phyloP scores from a whole-genome alignment of 2,797 vertebrate genomes.

The Syndactyla subalaris region DNA sequence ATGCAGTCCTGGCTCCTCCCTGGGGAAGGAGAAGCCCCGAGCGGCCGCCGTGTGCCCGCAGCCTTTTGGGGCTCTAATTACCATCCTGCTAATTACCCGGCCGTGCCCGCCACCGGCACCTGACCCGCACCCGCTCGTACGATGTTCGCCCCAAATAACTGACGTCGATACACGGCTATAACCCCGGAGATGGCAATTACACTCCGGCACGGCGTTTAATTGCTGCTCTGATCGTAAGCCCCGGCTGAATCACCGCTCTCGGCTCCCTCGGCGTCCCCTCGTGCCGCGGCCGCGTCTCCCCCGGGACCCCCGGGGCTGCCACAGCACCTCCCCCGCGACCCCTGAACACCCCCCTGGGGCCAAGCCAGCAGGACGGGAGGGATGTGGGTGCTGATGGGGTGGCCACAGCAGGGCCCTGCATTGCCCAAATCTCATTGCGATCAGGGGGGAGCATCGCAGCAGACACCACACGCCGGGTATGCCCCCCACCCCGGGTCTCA shows the following conservation, averaged over 20 bases:
- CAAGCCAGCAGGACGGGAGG: background rate
- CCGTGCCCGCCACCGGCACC: background rate
- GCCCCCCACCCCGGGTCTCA: background rate
- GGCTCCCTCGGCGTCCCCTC: background rate
- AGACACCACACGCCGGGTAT: background rate
- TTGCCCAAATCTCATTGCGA: background rate
- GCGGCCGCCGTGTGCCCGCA: background rate
- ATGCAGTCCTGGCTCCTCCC: background rate
- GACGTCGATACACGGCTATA: background rate
- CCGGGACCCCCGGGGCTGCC: background rate
- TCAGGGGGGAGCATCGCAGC: accelerated
- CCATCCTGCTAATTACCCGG: constrained; percentile 1
- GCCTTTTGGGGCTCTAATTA: constrained; percentile 15
- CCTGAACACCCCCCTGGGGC: background rate
- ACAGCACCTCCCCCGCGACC: background rate
- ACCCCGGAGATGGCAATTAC: constrained; percentile 19
- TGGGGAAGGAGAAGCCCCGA: background rate
- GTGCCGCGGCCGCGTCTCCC: accelerated
- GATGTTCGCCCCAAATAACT: constrained; percentile 43
- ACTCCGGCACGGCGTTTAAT: background rate
- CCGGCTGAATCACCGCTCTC: background rate
- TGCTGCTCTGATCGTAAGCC: background rate
- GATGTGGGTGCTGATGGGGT: background rate
- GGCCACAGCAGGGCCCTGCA: accelerated
- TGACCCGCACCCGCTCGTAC: background rate